Evolutionary conservation across 2,113 vertebrate genomes (phyloP).

Genomic region (Chlorocebus sabaeus): DNA sequence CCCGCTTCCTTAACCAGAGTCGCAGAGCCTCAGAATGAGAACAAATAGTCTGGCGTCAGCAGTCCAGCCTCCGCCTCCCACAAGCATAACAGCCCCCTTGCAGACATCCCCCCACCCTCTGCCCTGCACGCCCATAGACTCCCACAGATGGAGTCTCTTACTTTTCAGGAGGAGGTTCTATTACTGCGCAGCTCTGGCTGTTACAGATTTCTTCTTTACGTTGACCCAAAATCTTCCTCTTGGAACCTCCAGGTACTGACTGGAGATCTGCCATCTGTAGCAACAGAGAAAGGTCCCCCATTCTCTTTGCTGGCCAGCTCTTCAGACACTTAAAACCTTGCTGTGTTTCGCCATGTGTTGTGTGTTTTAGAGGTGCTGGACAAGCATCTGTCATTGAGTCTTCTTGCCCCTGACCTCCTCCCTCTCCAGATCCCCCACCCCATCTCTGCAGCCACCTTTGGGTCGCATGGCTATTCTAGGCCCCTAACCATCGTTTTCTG

Average conservation of each 20-base stretch:
- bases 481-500: not conserved
- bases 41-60: not conserved
- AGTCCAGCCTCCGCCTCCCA: fast-evolving
- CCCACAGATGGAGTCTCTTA: not conserved
- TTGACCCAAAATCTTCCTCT: not conserved
- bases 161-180: not conserved
- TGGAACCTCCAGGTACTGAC: not conserved
- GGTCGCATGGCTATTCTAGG: not conserved
- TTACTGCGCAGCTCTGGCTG: not conserved
- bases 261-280: not conserved
- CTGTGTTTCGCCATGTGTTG: not conserved
- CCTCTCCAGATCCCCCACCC: not conserved
- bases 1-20: not conserved
- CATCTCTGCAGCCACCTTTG: not conserved
- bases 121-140: not conserved
- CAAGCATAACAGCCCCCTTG: not conserved
- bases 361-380: too few species aligned
- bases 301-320: not conserved
- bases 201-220: not conserved
- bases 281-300: not conserved
- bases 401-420: not conserved
- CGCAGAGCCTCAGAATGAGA: not conserved
- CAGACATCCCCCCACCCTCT: not conserved
- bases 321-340: not conserved
- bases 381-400: not conserved